These are phyloP conservation scores for Melanotaenia duboulayi DNA, from an alignment of 2,113 vertebrate species.

Conservation along the genomic window DNA sequence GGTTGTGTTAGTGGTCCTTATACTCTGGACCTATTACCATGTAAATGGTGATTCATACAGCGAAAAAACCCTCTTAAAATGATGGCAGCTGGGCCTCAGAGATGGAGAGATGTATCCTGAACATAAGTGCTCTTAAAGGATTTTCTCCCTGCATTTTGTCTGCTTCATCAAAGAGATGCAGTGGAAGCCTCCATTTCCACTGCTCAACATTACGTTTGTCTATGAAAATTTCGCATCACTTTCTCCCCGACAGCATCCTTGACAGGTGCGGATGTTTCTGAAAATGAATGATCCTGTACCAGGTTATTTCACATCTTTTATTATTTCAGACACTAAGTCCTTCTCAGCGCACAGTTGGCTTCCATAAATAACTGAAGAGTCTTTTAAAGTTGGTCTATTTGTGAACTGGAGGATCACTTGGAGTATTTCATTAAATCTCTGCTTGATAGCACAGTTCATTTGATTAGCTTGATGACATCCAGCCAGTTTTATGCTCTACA, in stretches of 20 bases:
- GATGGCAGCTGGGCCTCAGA: conserved; percentile 41
- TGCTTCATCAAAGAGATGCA: conserved; percentile 60
- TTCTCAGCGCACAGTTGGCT: conserved; percentile 10
- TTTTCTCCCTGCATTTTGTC: conserved; percentile 62
- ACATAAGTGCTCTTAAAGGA: conserved; percentile 68
- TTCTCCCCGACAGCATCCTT: conserved; percentile 26
- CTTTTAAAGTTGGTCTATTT: conserved; percentile 26
- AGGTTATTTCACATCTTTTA: conserved; percentile 15
- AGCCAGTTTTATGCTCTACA: conserved; percentile 41
- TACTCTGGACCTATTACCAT: conserved; percentile 46
- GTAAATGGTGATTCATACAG: conserved; percentile 57
- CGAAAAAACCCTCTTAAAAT: conserved; percentile 62
- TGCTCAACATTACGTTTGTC: conserved; percentile 41
- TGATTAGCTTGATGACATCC: conserved; percentile 67
- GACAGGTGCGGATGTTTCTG: conserved; percentile 22
- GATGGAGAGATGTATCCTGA: conserved; percentile 33
- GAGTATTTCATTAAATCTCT: conserved; percentile 60
- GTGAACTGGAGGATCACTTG: conserved; percentile 23
- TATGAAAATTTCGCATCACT: conserved; percentile 17
- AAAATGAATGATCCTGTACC: conserved; percentile 11
- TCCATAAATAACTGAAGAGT: conserved; percentile 37
- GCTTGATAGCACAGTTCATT: conserved; percentile 48
- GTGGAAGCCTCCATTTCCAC: conserved; percentile 60
- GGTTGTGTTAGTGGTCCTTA: conserved; percentile 24
- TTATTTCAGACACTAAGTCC: conserved; percentile 19